phyloP scores from a whole-genome alignment of 2,888 invertebrate species.

The Xanthia togata region DNA sequence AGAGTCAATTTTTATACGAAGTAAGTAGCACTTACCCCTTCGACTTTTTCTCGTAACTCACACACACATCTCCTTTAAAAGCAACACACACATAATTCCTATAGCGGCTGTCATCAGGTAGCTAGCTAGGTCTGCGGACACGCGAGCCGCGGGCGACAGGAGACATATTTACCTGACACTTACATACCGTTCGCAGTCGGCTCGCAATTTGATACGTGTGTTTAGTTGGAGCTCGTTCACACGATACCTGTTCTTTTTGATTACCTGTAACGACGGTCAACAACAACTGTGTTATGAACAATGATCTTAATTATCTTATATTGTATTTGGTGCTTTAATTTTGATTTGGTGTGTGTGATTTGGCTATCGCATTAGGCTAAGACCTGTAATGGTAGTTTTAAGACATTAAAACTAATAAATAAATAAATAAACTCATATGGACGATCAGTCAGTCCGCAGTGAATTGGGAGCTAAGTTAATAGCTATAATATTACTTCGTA shows the following conservation, averaged over 20 bases:
- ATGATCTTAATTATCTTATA: too few relatives aligned
- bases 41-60: background rate
- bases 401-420: too few relatives aligned
- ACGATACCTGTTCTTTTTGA: background rate
- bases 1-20: background rate
- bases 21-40: background rate
- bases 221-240: background rate
- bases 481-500: too few relatives aligned
- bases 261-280: background rate
- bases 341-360: too few relatives aligned
- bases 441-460: background rate
- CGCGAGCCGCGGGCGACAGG: slow-evolving; percentile 53
- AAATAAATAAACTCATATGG: too few relatives aligned
- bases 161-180: slow-evolving; percentile 59
- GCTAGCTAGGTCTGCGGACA: slow-evolving; percentile 23
- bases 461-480: background rate
- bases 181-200: slow-evolving; percentile 31
- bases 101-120: slow-evolving; percentile 29
- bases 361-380: too few relatives aligned
- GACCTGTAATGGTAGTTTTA: too few relatives aligned
- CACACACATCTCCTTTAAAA: background rate
- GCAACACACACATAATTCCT: slow-evolving; percentile 27
- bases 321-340: too few relatives aligned
- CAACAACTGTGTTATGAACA: too few relatives aligned
- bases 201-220: slow-evolving; percentile 24